Base-by-base conservation (phyloP, 2,888 invertebrate species). In the Molorchus minor region DNA sequence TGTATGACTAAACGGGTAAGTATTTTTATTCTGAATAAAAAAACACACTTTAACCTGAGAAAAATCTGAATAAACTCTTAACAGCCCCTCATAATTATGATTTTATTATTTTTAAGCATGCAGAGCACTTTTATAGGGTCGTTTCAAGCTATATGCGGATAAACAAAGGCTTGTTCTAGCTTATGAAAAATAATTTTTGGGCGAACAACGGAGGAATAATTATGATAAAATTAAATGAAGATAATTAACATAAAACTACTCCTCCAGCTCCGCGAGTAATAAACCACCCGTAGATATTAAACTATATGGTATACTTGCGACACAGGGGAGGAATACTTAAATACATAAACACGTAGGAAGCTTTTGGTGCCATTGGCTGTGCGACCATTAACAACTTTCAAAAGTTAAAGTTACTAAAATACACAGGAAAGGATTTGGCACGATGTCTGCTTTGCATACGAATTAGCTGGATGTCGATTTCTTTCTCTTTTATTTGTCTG, bases 341-440 rank as follows among this genome's bases (percentile, higher is more conserved):
- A 45, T 38, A 58, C 58, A 52, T 38, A 49, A 52, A 58, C 58
- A 58, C 58, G 58, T 58, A 36, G 41, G 25, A 7, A 12, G 43
- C 21, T 33, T 12, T 35, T 12, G 21, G 19, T 10, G 36, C 44
- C 59, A 64, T 65, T 65, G 62, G 62, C 36, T 46, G 56, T 45
- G 44, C 55, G 8, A 21, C 56, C 58, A 64, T 64, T 62, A 66
- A 43, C 62, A 64, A 66, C 60, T 66, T 63, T 64, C 55, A 55
- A 44, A 62, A 64, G 64, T 66, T 66, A 56, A 41, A 54, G 46
- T 58, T 54, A 29, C 47, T 58, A 41, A 65, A 62, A 64, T 64
- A 60, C 61, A 66, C 64, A 64, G 54, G 35, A n/a, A 21, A 36
- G 54, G 54, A 41, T 54, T 58, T 54, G 21, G n/a, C 46, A 21